phyloP scores from a whole-genome alignment of 2,113 vertebrate species.

The Mystacornis crossleyi region DNA sequence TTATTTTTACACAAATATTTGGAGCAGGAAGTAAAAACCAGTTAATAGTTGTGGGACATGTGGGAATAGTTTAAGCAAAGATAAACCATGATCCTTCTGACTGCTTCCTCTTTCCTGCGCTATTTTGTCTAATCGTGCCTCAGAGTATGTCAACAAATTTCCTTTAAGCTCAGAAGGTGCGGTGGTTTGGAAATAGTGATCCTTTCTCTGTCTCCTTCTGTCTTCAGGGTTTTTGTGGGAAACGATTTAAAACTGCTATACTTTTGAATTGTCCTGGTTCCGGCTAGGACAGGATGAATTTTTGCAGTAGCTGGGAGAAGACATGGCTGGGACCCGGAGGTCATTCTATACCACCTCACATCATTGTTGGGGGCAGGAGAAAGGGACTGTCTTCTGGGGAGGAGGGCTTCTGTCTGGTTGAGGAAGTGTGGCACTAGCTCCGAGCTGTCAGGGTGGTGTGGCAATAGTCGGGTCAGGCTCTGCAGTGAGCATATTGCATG shows the following conservation, averaged over 20 bases:
- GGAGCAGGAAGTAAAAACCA: slow-evolving; percentile 91
- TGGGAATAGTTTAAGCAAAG: slow-evolving; percentile 84
- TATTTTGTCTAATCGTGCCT: slow-evolving; percentile 75
- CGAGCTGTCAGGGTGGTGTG: rapidly evolving
- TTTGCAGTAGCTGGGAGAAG: not conserved
- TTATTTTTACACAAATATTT: slow-evolving; percentile 85
- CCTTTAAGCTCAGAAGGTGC: slow-evolving; percentile 55
- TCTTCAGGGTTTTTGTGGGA: not conserved
- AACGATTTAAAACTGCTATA: slow-evolving; percentile 85
- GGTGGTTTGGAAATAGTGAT: not conserved
- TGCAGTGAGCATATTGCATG: not conserved
- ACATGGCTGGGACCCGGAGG: not conserved
- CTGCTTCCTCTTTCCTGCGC: slow-evolving; percentile 69
- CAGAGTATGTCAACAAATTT: slow-evolving; percentile 72
- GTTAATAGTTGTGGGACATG: slow-evolving; percentile 81
- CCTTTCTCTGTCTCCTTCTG: not conserved
- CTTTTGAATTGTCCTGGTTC: not conserved
- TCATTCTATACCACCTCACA: not conserved
- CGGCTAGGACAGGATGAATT: not conserved
- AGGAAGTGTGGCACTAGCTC: not conserved
- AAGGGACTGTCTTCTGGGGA: not conserved
- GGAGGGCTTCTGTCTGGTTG: not conserved
- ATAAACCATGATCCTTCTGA: slow-evolving; percentile 50
- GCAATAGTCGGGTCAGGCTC: rapidly evolving
- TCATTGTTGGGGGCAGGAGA: not conserved